These are phyloP conservation scores for Ischnura elegans DNA, from an alignment of 2,888 invertebrate species.

Conservation along the genomic window DNA sequence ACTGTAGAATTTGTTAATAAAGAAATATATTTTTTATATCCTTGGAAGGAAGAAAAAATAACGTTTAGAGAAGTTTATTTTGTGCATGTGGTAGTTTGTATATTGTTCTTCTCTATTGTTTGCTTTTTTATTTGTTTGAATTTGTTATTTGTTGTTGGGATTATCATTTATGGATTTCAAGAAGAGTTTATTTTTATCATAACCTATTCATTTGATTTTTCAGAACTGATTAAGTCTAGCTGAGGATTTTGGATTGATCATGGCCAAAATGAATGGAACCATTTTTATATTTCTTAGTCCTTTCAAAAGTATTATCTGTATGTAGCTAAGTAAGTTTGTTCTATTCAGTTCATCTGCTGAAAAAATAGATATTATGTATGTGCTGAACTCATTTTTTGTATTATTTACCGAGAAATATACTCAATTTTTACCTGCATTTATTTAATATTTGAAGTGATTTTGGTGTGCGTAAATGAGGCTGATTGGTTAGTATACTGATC, in stretches of 20 bases:
- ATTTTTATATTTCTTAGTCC: background rate
- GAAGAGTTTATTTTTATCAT: background rate
- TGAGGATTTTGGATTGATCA: background rate
- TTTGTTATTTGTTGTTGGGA: background rate
- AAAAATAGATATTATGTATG: background rate
- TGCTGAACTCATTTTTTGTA: background rate
- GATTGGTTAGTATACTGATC: no score
- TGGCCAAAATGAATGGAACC: background rate
- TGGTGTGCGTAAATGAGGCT: no score
- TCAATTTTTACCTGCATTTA: background rate
- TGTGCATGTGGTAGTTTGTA: background rate
- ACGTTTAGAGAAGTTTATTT: background rate
- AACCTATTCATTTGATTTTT: background rate
- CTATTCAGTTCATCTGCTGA: background rate
- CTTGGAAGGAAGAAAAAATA: background rate
- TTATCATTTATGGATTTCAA: background rate
- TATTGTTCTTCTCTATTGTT: background rate
- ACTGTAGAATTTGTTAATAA: background rate
- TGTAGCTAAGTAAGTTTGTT: background rate
- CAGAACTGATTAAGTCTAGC: constrained; percentile 8
- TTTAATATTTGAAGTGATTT: no score
- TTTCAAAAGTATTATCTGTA: background rate
- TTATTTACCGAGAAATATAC: background rate
- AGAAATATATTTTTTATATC: background rate
- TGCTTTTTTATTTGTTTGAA: background rate